Base-by-base conservation (phyloP, 1,140 invertebrate genomes). In the Caerostris extrusa region DNA sequence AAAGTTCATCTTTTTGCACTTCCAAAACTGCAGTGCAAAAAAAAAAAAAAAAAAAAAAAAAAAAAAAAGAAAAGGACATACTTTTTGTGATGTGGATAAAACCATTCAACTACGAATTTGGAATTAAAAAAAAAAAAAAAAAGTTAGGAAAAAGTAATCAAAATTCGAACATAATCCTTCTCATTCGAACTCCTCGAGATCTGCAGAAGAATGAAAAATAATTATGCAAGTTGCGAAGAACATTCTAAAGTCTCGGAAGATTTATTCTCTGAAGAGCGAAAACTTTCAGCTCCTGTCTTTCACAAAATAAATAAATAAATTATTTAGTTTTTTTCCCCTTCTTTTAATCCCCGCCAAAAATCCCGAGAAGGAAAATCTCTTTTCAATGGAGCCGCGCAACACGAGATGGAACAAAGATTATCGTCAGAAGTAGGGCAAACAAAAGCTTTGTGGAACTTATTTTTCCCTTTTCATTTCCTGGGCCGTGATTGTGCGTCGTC, bases 91-190 rank as follows among this genome's bases (percentile, higher is more conserved):
- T 34, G 34, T 34, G 34, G 34, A 34, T 34, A 34, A 34, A 34
- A 34, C 34, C 34, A 34, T 34, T 34, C 34, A 34, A 34, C 34
- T 34, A 34, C 34, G 34, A 34, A 67, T 67, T 67, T 17, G n/a
- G 61, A 67, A 67, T 67, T 67, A 67, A 67, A 67, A 6, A 67
- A 67, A 5, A 17, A 64, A 17, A 67, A 67, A 67, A 67, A 17
- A 67, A 67, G 4, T 5, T 34, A 34, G n/a, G 5, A 67, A 67
- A 67, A 67, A 67, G 14, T 67, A 17, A 67, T 67, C 61, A n/a
- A 67, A 67, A 67, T 67, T 67, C 61, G n/a, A 67, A 67, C 14
- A 67, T 67, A 67, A 67, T 67, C 61, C 61, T n/a, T n/a, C 17
- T 67, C 14, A n/a, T 67, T 67, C 17, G 61, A 67, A 67, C 61